phyloP scores from a whole-genome alignment of 2,113 vertebrate genomes.

The Anhinga rufa region DNA sequence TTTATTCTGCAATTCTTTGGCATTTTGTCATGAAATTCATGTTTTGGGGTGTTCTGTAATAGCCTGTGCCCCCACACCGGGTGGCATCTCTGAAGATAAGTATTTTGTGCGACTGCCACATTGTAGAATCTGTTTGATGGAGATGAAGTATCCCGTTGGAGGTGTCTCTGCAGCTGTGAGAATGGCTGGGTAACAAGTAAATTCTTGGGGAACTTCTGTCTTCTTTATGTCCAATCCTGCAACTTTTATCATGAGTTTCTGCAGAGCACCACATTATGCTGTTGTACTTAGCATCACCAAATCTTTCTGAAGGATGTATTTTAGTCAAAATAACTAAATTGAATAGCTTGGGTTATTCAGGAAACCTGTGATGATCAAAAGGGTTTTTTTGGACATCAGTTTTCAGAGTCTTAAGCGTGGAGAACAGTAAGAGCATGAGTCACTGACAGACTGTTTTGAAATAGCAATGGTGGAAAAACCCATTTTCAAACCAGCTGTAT shows the following conservation, averaged over 20 bases:
- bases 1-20: not conserved
- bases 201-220: not conserved
- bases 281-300: not conserved
- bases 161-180: not conserved
- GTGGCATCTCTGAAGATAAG: not conserved
- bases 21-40: not conserved
- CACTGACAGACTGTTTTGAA: conserved; percentile 5
- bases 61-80: not conserved
- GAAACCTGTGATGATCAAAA: not conserved
- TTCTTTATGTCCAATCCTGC: not conserved
- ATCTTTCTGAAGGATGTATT: not conserved
- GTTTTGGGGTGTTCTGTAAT: not conserved
- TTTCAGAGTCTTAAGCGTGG: not conserved
- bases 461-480: not conserved
- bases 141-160: not conserved
- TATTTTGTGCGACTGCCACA: not conserved
- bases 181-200: not conserved
- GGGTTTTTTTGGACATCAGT: not conserved
- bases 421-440: conserved; percentile 4
- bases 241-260: not conserved
- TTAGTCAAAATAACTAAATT: not conserved
- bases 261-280: not conserved
- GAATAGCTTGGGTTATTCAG: not conserved
- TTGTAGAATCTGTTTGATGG: not conserved
- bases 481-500: not conserved